Percentiles rank a stretch among this genome's conserved stretches.
phyloP scores from a whole-genome alignment of 2,888 invertebrate genomes.

The Athrips mouffetella region DNA sequence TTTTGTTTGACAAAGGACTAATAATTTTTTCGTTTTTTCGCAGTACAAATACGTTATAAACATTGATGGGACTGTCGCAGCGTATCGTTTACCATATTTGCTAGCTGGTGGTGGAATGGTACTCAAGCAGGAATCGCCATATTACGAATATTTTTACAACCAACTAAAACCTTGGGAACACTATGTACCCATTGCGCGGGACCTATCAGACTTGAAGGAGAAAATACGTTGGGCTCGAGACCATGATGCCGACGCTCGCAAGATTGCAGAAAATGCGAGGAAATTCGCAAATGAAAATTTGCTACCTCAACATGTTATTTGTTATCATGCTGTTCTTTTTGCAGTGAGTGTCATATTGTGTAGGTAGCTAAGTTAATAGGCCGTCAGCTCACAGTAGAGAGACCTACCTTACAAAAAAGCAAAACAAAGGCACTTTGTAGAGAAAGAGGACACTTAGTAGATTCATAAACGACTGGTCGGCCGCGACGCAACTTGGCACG shows the following conservation, averaged over 20 bases:
- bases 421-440: no score
- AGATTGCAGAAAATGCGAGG: slow-evolving; percentile 82
- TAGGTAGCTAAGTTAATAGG: no score
- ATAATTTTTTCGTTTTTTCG: slow-evolving; percentile 40
- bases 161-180: slow-evolving; percentile 86
- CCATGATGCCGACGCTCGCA: slow-evolving; percentile 82
- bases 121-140: slow-evolving; percentile 95
- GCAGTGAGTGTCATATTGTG: slow-evolving; percentile 55
- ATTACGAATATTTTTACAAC: slow-evolving; percentile 95
- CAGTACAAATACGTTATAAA: slow-evolving; percentile 97
- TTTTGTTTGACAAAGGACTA: neutral
- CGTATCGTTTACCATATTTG: slow-evolving; percentile 95
- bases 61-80: slow-evolving; percentile 97
- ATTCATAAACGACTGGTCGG: no score
- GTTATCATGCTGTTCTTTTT: slow-evolving; percentile 86
- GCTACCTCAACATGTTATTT: slow-evolving; percentile 90
- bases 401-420: no score
- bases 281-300: slow-evolving; percentile 87
- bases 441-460: no score
- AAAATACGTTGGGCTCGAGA: slow-evolving; percentile 87
- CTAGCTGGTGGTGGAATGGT: slow-evolving; percentile 92
- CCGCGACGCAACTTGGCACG: no score
- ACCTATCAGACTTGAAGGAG: slow-evolving; percentile 89
- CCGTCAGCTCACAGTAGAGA: no score
- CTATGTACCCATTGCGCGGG: slow-evolving; percentile 88